Percentiles rank a stretch among this genome's conserved stretches.
These are phyloP conservation scores for Cepaea nemoralis DNA, from an alignment of 1,140 invertebrate species.

Conservation along the genomic window DNA sequence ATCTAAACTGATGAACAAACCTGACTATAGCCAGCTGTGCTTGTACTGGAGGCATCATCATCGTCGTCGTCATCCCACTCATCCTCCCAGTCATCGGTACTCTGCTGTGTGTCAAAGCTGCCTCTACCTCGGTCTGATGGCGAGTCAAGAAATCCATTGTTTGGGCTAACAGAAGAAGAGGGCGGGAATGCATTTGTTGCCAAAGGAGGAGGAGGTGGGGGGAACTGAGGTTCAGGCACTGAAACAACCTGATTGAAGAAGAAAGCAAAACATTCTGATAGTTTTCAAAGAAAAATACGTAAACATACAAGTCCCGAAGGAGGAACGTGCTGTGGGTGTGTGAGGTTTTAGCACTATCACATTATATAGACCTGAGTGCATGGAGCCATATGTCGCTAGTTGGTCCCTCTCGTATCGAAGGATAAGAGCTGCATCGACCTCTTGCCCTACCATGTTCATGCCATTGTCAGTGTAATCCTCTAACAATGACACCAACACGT, in stretches of 20 bases:
- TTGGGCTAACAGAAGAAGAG: slow-evolving; percentile 44
- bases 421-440: too few species aligned
- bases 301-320: neutral
- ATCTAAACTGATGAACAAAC: slow-evolving; percentile 1
- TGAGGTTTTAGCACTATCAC: too few species aligned
- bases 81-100: slow-evolving; percentile 83
- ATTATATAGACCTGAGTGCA: too few species aligned
- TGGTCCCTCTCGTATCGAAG: too few species aligned
- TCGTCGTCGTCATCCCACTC: slow-evolving; percentile 89
- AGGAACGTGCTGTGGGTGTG: too few species aligned
- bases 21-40: slow-evolving; percentile 48
- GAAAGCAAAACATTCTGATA: neutral
- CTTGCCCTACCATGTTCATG: too few species aligned
- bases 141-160: slow-evolving; percentile 29
- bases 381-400: too few species aligned
- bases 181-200: slow-evolving; percentile 69
- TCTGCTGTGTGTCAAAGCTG: slow-evolving; percentile 51
- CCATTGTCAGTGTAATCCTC: too few species aligned
- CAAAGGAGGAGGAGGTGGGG: slow-evolving; percentile 71
- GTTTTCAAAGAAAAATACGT: neutral
- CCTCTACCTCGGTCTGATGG: slow-evolving; percentile 38
- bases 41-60: slow-evolving; percentile 75
- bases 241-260: slow-evolving; percentile 57
- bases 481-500: too few species aligned
- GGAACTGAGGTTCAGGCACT: slow-evolving; percentile 72